Conservation (phyloP, 92 coral and sea anemone species). For the Meandrina meandrites region DNA sequence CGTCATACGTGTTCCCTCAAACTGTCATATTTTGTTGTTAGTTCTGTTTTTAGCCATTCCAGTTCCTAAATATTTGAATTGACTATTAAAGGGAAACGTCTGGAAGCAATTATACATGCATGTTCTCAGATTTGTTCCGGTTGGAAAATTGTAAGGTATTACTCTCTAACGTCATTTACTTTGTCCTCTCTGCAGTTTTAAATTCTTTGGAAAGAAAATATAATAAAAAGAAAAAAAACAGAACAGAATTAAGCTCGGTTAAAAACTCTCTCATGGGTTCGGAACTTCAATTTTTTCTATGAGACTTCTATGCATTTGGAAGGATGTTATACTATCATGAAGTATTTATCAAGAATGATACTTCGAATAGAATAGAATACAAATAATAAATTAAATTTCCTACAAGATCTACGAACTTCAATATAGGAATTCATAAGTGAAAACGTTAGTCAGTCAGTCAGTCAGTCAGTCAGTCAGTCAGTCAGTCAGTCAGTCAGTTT, state of each 20-base stretch:
- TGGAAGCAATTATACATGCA: background rate
- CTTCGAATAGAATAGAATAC: too few relatives aligned
- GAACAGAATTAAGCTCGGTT: background rate
- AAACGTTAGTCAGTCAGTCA: background rate
- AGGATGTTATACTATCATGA: too few relatives aligned
- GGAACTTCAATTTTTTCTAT: background rate
- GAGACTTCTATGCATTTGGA: too few relatives aligned
- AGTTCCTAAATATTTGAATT: background rate
- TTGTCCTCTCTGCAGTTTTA: background rate
- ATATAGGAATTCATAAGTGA: too few relatives aligned
- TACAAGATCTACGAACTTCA: too few relatives aligned
- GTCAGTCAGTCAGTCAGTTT: background rate
- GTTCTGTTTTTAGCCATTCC: background rate
- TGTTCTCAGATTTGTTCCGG: background rate
- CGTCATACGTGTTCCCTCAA: background rate
- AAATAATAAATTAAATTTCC: too few relatives aligned
- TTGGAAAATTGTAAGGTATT: background rate
- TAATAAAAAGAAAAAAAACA: background rate
- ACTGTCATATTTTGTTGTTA: background rate
- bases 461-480: background rate
- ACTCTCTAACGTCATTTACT: background rate
- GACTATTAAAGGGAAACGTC: background rate
- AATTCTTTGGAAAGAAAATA: background rate
- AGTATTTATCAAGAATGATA: too few relatives aligned
- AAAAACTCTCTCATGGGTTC: background rate